Percentiles rank a stretch among this genome's conserved stretches.
These are phyloP conservation scores for Bos javanicus DNA, from an alignment of 2,113 vertebrate species.

Conservation along the genomic window DNA sequence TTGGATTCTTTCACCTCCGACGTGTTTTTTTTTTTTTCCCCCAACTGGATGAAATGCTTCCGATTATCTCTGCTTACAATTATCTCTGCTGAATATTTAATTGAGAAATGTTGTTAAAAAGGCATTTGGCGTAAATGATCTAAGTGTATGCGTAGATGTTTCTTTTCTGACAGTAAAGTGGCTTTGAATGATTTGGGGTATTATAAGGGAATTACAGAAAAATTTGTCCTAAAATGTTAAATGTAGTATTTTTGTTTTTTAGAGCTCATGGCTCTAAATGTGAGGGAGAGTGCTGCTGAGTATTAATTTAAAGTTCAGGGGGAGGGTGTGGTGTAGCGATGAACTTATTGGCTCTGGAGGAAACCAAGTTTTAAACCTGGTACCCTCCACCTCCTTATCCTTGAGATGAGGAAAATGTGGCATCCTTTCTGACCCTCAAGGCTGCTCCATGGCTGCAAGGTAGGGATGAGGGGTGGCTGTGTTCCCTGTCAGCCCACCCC, in stretches of 20 bases:
- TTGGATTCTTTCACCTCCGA: conserved; percentile 12
- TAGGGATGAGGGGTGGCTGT: not conserved
- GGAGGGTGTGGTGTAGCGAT: not conserved
- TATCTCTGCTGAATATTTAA: conserved; percentile 64
- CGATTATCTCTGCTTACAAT: conserved; percentile 40
- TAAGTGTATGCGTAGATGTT: conserved; percentile 47
- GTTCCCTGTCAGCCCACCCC: rapidly evolving
- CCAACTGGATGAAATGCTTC: conserved; percentile 49
- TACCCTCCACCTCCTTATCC: not conserved
- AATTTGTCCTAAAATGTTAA: conserved; percentile 47
- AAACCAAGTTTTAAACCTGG: not conserved
- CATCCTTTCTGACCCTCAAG: not conserved
- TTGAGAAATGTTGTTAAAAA: conserved; percentile 68
- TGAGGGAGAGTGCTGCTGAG: not conserved
- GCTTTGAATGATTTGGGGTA: conserved; percentile 67
- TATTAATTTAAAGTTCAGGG: not conserved
- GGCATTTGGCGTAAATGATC: conserved; percentile 65
- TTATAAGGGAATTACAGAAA: conserved; percentile 58
- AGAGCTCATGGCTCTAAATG: not conserved
- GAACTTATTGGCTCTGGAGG: not conserved
- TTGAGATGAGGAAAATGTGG: not conserved
- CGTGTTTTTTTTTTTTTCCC: not conserved
- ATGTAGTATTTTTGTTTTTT: not conserved
- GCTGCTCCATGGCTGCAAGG: not conserved
- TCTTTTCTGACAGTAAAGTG: conserved; percentile 60